Evolutionary conservation across 2,113 vertebrate genomes (phyloP).

Genomic region (Oenanthe melanoleuca): DNA sequence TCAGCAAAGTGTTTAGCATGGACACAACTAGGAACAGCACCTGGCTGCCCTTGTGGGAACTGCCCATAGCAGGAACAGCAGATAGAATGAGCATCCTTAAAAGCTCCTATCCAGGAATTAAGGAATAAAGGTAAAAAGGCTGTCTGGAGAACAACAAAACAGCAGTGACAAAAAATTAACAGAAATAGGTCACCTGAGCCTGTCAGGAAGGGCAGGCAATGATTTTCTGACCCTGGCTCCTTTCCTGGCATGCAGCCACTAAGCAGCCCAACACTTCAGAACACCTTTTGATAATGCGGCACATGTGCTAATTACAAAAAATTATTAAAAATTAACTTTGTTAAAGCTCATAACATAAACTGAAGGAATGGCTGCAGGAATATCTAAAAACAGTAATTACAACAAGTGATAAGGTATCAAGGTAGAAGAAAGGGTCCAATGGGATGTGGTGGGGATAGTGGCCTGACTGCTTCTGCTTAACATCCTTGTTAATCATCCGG

Average conservation of each 20-base stretch:
- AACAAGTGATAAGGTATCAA: slow-evolving; percentile 5
- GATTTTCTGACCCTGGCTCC: neutral
- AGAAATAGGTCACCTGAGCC: neutral
- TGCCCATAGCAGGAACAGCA: neutral
- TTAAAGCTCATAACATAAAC: neutral
- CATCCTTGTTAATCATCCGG: slow-evolving; percentile 33
- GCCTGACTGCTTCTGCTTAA: slow-evolving; percentile 38
- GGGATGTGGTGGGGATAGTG: neutral
- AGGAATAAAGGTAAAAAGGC: neutral
- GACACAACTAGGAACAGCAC: neutral
- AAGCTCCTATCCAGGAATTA: neutral
- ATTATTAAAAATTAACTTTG: neutral
- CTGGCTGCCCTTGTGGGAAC: neutral
- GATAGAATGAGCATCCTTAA: neutral
- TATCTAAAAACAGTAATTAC: neutral
- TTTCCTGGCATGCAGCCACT: neutral
- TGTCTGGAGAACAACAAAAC: neutral
- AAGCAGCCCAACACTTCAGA: neutral
- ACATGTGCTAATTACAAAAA: neutral
- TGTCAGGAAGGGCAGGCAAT: neutral
- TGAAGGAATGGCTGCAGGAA: neutral
- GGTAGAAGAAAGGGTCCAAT: neutral
- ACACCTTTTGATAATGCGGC: neutral
- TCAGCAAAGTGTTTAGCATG: neutral
- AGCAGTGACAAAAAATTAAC: neutral